Evolutionary conservation across 2,888 invertebrate genomes (phyloP).

Genomic region (Heteropelma amictum): DNA sequence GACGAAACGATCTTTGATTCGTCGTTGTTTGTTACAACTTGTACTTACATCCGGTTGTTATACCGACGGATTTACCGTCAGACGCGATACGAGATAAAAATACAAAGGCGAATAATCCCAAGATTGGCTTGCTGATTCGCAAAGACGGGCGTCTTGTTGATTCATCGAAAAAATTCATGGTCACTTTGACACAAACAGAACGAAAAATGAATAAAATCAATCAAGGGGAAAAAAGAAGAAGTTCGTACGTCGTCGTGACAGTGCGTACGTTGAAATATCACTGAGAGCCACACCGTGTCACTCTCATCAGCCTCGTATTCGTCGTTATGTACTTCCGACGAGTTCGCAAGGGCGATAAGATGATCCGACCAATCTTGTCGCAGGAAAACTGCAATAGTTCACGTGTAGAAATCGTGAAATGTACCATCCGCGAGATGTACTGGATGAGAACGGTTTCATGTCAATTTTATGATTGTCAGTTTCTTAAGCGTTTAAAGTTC

Average conservation of each 20-base stretch:
- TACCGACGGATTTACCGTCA: neutral
- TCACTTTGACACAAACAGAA: too few relatives aligned
- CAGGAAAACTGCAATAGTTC: slow-evolving; percentile 42
- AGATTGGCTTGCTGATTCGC: slow-evolving; percentile 1
- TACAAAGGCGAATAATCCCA: slow-evolving; percentile 8
- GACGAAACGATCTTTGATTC: neutral
- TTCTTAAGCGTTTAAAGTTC: too few relatives aligned
- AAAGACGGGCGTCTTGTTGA: neutral
- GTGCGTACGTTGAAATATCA: slow-evolving; percentile 15
- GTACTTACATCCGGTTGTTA: slow-evolving; percentile 30
- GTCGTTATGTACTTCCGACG: slow-evolving; percentile 4
- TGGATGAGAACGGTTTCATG: too few relatives aligned
- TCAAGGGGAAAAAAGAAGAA: too few relatives aligned
- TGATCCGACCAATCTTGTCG: slow-evolving; percentile 37
- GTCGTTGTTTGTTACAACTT: neutral
- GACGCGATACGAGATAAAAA: slow-evolving; percentile 19
- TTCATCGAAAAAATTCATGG: slow-evolving; percentile 2
- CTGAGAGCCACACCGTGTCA: slow-evolving; percentile 26
- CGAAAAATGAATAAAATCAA: too few relatives aligned
- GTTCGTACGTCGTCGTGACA: neutral
- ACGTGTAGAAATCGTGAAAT: slow-evolving; percentile 43
- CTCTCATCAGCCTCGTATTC: neutral
- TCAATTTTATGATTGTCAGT: too few relatives aligned
- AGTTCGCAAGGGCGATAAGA: slow-evolving; percentile 15
- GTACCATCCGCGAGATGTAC: too few relatives aligned